phyloP scores from a whole-genome alignment of 2,888 invertebrate genomes.

The Heliconius cydno region DNA sequence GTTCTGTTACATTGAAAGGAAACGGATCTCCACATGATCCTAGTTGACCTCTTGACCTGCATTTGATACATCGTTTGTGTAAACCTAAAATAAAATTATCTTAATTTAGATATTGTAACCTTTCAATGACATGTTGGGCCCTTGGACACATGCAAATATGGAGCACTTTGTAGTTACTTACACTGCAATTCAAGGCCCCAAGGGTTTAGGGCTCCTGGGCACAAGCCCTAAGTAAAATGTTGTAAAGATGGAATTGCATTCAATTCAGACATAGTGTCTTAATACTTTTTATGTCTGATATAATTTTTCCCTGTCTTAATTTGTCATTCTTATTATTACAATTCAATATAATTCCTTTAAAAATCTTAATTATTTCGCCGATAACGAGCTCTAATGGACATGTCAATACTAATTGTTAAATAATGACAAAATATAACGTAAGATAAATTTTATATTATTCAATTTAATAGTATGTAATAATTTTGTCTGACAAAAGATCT shows the following conservation, averaged over 20 bases:
- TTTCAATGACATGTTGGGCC: no score
- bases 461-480: not conserved
- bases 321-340: not conserved
- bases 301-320: not conserved
- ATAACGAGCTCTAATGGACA: conserved; percentile 10
- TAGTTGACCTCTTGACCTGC: conserved; percentile 93
- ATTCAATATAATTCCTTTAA: not conserved
- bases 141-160: not conserved
- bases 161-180: not conserved
- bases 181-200: no score
- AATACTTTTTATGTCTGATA: not conserved
- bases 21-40: conserved; percentile 96
- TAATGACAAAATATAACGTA: conserved; percentile 13
- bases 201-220: no score
- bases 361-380: not conserved
- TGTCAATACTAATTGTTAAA: not conserved
- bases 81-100: conserved; percentile 79
- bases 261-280: not conserved
- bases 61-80: conserved; percentile 90
- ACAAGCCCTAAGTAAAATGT: no score
- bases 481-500: no score
- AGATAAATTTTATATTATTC: not conserved
- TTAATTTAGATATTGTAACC: not conserved
- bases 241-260: no score
- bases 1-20: conserved; percentile 89